Evolutionary conservation across 1,140 invertebrate species (phyloP).

Genomic region (Papilio dardanus): DNA sequence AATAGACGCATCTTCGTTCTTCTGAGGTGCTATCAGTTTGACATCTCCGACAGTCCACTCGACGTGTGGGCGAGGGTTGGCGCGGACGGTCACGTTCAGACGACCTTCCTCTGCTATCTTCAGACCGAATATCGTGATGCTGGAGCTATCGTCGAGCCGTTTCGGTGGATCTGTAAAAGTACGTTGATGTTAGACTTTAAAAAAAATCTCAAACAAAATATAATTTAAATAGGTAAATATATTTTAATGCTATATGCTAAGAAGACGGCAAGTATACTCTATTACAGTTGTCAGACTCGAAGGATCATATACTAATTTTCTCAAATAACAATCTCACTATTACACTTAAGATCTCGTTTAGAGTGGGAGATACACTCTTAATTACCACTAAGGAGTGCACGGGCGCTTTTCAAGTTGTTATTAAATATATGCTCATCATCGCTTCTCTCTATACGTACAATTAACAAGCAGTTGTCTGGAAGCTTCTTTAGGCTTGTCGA

Average conservation of each 20-base stretch:
- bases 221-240: too few relatives aligned
- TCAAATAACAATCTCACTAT: too few relatives aligned
- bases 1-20: conserved; percentile 78
- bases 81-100: conserved; percentile 86
- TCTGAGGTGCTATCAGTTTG: conserved; percentile 81
- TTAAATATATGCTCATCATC: too few relatives aligned
- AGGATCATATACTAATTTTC: too few relatives aligned
- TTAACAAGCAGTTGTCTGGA: conserved; percentile 83
- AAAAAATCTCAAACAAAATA: too few relatives aligned
- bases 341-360: too few relatives aligned
- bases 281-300: too few relatives aligned
- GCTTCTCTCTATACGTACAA: conserved; percentile 81
- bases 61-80: conserved; percentile 86
- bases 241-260: too few relatives aligned
- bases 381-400: too few relatives aligned
- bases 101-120: conserved; percentile 86
- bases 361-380: too few relatives aligned
- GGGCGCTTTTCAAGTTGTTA: too few relatives aligned
- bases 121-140: conserved; percentile 86
- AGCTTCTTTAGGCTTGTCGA: conserved; percentile 71
- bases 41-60: conserved; percentile 86
- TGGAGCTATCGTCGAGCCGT: conserved; percentile 68
- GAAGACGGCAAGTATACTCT: too few relatives aligned
- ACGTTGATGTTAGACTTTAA: neutral
- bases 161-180: conserved; percentile 84